Conservation (phyloP, 2,888 invertebrate genomes). For the Acronicta aceris region DNA sequence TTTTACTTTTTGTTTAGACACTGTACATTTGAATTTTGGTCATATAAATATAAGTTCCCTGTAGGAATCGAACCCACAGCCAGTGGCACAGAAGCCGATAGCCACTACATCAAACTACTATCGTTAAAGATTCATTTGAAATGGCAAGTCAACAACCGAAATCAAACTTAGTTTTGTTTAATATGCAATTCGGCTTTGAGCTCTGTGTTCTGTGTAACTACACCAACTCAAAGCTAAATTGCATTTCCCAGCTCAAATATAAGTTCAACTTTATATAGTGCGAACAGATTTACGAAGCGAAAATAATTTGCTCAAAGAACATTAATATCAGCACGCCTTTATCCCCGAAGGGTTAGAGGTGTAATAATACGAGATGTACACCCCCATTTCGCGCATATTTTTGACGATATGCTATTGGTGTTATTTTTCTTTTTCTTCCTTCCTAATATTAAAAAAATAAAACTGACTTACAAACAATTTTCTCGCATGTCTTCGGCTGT, state of each 20-base stretch:
- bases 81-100: no score
- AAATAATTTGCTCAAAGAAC: conserved; percentile 33
- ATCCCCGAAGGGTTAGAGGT: no score
- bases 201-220: neutral
- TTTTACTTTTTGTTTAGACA: no score
- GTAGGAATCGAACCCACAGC: no score
- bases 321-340: neutral
- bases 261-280: conserved; percentile 12
- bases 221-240: conserved; percentile 11
- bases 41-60: no score
- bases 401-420: no score
- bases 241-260: conserved; percentile 28
- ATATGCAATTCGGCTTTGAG: conserved; percentile 1
- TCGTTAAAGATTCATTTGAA: conserved; percentile 6
- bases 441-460: conserved; percentile 6
- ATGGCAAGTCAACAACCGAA: conserved; percentile 8
- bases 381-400: no score
- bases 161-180: conserved; percentile 1
- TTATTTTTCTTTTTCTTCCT: no score
- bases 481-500: conserved; percentile 77
- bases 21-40: no score
- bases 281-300: conserved; percentile 18
- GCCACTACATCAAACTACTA: no score
- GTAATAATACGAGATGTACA: no score
- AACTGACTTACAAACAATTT: conserved; percentile 80